Base-by-base conservation (phyloP, 2,113 vertebrate genomes). In the Montifringilla adamsi region DNA sequence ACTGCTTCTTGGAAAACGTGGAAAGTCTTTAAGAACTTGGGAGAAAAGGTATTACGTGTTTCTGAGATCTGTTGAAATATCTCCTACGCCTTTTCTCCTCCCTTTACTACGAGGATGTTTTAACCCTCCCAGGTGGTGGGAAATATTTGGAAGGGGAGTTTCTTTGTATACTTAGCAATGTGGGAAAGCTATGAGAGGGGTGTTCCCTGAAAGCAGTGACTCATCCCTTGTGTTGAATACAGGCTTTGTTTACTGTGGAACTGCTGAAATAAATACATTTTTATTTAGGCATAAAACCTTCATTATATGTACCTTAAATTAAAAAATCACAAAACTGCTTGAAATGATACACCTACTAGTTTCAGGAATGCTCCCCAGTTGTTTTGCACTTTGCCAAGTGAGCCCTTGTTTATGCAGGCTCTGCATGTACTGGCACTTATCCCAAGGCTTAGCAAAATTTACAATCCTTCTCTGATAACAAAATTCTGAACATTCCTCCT, bases 191-290 rank as follows among this genome's bases (percentile, higher is more conserved):
- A 44, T 35, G 70, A 86, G 44, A 95, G 64, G 47, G 75, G 93
- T 93, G 90, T 92, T 93, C 72, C 93, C 94, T 95, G 79, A 93
- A 86, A 88, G 64, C n/a, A 47, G 14, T 95, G 93, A 97, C 56
- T 97, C 92, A 96, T 88, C 43, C 13, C 43, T 19, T 30, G 56
- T 37, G 60, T 46, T 90, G 52, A 96, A 89, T 74, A 49, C 16
- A 88, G 59, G 28, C 50, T 90, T 90, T 77, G 55, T 86, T 92
- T 90, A 37, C 37, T 49, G 27, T 64, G 47, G 41, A 76, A 52
- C 44, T 88, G 22, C 68, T 86, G 44, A 88, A 93, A 84, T 37
- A 86, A 53, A 41, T 23, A 63, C 3, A 18, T 72, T 87, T 93
- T 63, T 78, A 63, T 84, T 67, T 75, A 68, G n/a, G 8, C 11